Conservation (phyloP, 2,797 vertebrate genomes). For the Aphelocoma californica region DNA sequence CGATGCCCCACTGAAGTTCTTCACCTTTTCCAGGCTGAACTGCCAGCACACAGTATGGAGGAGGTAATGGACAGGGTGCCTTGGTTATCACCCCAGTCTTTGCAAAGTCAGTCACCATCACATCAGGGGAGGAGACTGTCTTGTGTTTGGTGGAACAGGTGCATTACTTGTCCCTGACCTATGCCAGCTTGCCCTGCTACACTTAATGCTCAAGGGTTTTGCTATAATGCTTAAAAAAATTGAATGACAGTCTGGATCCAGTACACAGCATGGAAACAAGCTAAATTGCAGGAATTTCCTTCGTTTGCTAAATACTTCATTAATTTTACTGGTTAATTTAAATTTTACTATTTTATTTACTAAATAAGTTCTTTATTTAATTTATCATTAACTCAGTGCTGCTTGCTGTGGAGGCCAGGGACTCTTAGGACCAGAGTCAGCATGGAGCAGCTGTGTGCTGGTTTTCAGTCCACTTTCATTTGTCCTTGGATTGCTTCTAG, state of each 20-base stretch:
- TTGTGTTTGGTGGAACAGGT: neutral
- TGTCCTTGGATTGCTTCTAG: neutral
- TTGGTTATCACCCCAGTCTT: neutral
- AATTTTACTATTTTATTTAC: neutral
- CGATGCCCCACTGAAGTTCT: neutral
- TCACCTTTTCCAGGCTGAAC: neutral
- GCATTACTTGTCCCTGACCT: neutral
- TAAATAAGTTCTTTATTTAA: neutral
- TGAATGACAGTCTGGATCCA: neutral
- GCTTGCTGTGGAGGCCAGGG: neutral
- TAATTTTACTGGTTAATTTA: neutral
- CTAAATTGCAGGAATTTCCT: neutral
- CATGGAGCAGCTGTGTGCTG: neutral
- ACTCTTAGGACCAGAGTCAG: neutral
- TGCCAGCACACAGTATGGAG: neutral
- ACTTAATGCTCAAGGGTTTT: neutral
- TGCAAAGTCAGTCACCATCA: neutral
- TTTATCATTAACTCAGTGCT: neutral
- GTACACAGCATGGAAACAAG: neutral
- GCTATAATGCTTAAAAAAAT: neutral
- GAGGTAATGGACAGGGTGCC: neutral
- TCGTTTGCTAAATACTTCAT: neutral
- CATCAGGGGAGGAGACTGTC: neutral
- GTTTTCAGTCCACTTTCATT: neutral
- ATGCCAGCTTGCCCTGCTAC: neutral